phyloP scores from a whole-genome alignment of 2,797 vertebrate genomes.

The Myripristis jacobus region DNA sequence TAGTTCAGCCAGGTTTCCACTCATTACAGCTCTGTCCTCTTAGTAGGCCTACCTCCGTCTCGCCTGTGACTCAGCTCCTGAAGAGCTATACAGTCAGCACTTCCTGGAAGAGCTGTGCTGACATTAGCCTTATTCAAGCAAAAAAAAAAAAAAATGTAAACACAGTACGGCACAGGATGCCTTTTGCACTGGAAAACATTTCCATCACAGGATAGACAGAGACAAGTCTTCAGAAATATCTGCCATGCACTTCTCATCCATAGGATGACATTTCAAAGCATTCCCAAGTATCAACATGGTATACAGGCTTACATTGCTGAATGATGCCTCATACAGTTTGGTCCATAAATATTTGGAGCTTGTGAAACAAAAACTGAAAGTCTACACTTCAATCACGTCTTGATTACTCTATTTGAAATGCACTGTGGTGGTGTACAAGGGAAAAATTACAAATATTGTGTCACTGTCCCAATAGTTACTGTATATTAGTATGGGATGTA shows the following conservation, averaged over 20 bases:
- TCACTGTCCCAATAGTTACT: no score
- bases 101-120: slow-evolving; percentile 52
- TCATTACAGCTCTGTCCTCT: slow-evolving; percentile 29
- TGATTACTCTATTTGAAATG: no score
- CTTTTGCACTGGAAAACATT: neutral
- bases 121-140: slow-evolving; percentile 19
- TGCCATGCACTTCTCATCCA: no score
- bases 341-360: no score
- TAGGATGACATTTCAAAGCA: no score
- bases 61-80: slow-evolving; percentile 56
- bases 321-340: no score
- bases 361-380: no score
- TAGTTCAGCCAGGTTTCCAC: slow-evolving; percentile 46
- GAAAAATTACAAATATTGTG: no score
- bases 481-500: no score
- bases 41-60: slow-evolving; percentile 41
- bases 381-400: no score
- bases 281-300: no score
- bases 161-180: neutral
- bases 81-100: slow-evolving; percentile 21
- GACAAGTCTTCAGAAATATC: neutral
- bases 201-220: neutral
- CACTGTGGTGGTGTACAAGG: no score
- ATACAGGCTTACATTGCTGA: neutral
- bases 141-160: slow-evolving; percentile 31